A percentile compares a stretch with the other conserved stretches of the same genome.
phyloP scores from a whole-genome alignment of 2,113 vertebrate species.

The Zingel zingel region DNA sequence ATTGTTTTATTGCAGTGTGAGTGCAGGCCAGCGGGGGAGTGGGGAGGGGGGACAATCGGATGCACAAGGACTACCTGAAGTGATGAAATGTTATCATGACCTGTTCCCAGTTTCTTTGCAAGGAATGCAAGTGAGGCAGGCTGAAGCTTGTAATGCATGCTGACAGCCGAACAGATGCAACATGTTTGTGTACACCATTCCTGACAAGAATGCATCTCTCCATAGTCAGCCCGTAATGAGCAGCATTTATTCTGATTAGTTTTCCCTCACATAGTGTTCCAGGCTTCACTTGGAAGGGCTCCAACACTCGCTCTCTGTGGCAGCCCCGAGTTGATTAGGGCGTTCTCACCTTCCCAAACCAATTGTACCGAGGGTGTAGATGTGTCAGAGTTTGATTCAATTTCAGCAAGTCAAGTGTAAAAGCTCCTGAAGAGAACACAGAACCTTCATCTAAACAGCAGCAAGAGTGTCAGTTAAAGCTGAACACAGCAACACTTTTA shows the following conservation, averaged over 20 bases:
- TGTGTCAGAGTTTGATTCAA: slow-evolving; percentile 34
- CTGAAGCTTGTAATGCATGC: slow-evolving; percentile 1
- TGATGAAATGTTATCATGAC: slow-evolving; percentile 1
- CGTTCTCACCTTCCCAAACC: slow-evolving; percentile 25
- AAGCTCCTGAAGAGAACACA: not conserved
- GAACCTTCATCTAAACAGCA: not conserved
- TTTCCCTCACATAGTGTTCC: slow-evolving; percentile 4
- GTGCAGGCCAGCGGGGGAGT: no score
- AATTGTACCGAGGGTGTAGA: slow-evolving; percentile 1
- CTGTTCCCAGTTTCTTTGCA: slow-evolving; percentile 13
- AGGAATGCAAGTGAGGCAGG: not conserved
- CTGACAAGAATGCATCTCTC: slow-evolving; percentile 15
- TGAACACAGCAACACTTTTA: not conserved
- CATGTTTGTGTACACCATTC: slow-evolving; percentile 10
- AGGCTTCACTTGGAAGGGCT: slow-evolving; percentile 14
- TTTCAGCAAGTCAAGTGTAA: slow-evolving; percentile 4
- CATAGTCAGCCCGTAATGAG: slow-evolving; percentile 6
- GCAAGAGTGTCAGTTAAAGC: not conserved
- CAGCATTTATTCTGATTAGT: slow-evolving; percentile 13
- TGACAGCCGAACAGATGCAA: slow-evolving; percentile 17
- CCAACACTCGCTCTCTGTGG: not conserved
- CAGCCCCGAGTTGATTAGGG: slow-evolving; percentile 16
- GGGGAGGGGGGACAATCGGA: no score
- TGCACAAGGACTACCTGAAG: not conserved
- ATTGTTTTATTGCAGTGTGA: no score